Percentiles rank a stretch among this genome's conserved stretches.
phyloP scores from a whole-genome alignment of 37 sponge, comb jelly and placozoan genomes.

The Crambe crambe region DNA sequence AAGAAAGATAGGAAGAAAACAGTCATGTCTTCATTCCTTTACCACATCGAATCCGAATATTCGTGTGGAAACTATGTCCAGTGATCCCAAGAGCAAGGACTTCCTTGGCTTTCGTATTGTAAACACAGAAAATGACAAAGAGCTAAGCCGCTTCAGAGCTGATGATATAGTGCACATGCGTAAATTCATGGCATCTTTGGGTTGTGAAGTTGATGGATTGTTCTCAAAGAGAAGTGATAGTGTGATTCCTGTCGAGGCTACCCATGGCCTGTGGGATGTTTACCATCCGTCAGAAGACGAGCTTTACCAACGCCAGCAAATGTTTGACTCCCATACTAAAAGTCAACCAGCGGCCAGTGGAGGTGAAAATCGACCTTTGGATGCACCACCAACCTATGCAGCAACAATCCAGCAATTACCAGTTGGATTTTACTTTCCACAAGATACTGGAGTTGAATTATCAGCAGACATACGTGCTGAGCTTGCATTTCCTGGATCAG shows the following conservation, averaged over 20 bases:
- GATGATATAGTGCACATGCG: constrained; percentile 54
- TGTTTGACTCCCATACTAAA: constrained; percentile 38
- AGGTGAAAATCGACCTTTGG: background rate
- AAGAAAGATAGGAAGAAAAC: constrained; percentile 5
- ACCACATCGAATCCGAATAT: constrained; percentile 40
- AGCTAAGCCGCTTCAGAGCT: constrained; percentile 44
- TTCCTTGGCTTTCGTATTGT: constrained; percentile 62
- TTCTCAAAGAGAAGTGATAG: constrained; percentile 47
- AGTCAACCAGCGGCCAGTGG: background rate
- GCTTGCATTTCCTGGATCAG: constrained; percentile 47
- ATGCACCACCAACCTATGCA: constrained; percentile 62
- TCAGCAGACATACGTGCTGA: constrained; percentile 21
- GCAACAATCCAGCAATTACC: constrained; percentile 63
- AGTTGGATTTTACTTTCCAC: constrained; percentile 68
- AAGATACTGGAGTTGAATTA: constrained; percentile 36
- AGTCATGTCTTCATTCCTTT: constrained; percentile 21
- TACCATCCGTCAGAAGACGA: constrained; percentile 73
- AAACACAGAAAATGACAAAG: constrained; percentile 23
- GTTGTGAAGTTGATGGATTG: constrained; percentile 34
- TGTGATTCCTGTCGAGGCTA: constrained; percentile 55
- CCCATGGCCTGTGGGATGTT: constrained; percentile 70
- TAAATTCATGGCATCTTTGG: constrained; percentile 71
- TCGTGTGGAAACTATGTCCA: constrained; percentile 40
- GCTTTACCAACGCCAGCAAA: constrained; percentile 42
- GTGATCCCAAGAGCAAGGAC: constrained; percentile 60